Percentiles rank a stretch among this genome's conserved stretches.
These are phyloP conservation scores for Eciton burchellii DNA, from an alignment of 1,140 invertebrate species.

Conservation along the genomic window DNA sequence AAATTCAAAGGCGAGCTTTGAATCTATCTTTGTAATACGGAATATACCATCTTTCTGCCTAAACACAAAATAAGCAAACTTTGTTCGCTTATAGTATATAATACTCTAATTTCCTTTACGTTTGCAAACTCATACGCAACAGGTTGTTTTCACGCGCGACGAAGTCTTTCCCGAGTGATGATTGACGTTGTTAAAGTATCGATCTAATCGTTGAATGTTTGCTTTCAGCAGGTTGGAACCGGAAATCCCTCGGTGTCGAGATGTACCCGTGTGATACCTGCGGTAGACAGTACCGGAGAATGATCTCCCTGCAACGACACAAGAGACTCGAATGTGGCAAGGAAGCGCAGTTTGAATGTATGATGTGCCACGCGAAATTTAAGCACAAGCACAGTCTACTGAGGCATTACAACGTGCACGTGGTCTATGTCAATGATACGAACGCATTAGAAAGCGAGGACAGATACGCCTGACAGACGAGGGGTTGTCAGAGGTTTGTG, in stretches of 20 bases:
- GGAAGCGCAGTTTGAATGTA: conserved; percentile 81
- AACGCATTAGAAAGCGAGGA: neutral
- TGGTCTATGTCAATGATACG: conserved; percentile 30
- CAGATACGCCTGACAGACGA: conserved; percentile 56
- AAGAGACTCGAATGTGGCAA: conserved; percentile 83
- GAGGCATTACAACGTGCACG: conserved; percentile 78
- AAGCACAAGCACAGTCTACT: conserved; percentile 83
- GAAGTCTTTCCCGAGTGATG: conserved; percentile 1
- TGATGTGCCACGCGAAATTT: conserved; percentile 80
- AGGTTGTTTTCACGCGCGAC: neutral
- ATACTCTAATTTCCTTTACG: neutral
- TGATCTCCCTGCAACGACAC: conserved; percentile 81
- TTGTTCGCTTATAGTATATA: neutral
- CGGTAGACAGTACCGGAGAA: conserved; percentile 78
- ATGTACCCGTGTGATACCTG: conserved; percentile 80
- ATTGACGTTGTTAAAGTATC: neutral
- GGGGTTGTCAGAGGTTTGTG: too few relatives aligned
- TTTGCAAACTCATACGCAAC: neutral
- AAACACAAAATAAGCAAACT: neutral
- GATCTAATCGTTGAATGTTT: conserved; percentile 60
- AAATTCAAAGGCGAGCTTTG: neutral
- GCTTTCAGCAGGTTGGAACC: conserved; percentile 72
- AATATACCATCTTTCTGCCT: neutral
- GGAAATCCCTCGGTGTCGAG: conserved; percentile 42
- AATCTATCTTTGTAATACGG: neutral